These are phyloP conservation scores for Craseonycteris thonglongyai DNA, from an alignment of 2,113 vertebrate species.

Conservation along the genomic window DNA sequence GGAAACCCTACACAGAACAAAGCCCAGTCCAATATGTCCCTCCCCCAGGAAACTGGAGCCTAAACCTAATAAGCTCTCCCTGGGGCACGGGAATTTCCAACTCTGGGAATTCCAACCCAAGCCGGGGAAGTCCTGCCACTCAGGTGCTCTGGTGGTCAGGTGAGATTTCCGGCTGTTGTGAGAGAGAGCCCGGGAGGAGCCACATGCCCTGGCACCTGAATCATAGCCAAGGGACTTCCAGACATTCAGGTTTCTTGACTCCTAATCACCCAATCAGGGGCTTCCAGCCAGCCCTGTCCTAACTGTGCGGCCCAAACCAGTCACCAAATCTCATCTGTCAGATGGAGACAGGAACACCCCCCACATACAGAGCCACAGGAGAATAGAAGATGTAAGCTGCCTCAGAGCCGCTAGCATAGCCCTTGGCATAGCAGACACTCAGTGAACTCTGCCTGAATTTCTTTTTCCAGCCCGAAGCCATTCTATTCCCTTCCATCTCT, in stretches of 20 bases:
- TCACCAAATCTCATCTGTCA: neutral
- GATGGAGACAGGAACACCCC: neutral
- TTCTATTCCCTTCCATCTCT: neutral
- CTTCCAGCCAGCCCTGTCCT: neutral
- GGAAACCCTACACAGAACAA: neutral
- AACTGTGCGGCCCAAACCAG: neutral
- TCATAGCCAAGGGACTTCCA: conserved; percentile 59
- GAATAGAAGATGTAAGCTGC: neutral
- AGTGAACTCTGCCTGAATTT: neutral
- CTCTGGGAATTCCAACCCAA: conserved; percentile 64
- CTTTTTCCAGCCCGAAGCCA: neutral
- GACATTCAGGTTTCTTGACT: neutral
- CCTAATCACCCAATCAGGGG: neutral
- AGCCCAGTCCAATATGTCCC: neutral
- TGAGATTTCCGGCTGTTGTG: conserved; percentile 39
- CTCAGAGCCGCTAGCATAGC: neutral
- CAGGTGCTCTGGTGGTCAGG: neutral
- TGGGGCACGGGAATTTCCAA: conserved; percentile 59
- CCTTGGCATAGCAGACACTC: neutral
- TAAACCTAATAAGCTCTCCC: conserved; percentile 33
- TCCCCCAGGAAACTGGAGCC: neutral
- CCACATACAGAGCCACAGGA: accelerated
- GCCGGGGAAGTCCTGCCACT: conserved; percentile 53
- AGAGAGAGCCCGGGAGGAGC: neutral
- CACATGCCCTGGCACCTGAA: conserved; percentile 53